phyloP scores from a whole-genome alignment of 2,113 vertebrate genomes.

The Varanus salvator region DNA sequence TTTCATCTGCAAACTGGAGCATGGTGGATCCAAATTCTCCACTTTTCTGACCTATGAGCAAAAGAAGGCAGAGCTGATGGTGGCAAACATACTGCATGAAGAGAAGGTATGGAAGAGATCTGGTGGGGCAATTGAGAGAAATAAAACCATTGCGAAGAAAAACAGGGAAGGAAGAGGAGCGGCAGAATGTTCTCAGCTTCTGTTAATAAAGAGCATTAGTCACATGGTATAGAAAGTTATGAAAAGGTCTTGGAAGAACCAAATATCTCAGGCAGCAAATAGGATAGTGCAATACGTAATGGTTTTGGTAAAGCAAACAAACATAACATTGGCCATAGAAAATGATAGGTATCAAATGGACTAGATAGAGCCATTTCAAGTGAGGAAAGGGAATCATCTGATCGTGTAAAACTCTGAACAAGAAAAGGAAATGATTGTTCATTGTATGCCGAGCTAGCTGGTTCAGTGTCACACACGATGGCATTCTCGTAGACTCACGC shows the following conservation, averaged over 20 bases:
- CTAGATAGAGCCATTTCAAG: background rate
- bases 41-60: background rate
- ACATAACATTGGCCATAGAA: background rate
- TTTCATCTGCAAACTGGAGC: conserved; percentile 23
- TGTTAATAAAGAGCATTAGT: background rate
- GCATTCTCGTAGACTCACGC: background rate
- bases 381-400: background rate
- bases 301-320: background rate
- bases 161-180: background rate
- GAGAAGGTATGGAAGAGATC: background rate
- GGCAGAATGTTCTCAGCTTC: background rate
- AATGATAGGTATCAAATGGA: background rate
- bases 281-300: background rate
- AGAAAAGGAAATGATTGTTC: background rate
- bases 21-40: conserved; percentile 30
- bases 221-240: background rate
- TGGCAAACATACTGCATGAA: fast-evolving
- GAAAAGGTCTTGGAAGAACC: background rate
- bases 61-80: background rate
- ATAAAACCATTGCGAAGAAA: no score
- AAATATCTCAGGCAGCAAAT: background rate
- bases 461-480: background rate
- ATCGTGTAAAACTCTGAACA: background rate
- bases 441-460: background rate
- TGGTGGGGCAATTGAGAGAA: background rate